Conservation (phyloP, 2,797 vertebrate species). For the Coranthus polyacanthus region DNA sequence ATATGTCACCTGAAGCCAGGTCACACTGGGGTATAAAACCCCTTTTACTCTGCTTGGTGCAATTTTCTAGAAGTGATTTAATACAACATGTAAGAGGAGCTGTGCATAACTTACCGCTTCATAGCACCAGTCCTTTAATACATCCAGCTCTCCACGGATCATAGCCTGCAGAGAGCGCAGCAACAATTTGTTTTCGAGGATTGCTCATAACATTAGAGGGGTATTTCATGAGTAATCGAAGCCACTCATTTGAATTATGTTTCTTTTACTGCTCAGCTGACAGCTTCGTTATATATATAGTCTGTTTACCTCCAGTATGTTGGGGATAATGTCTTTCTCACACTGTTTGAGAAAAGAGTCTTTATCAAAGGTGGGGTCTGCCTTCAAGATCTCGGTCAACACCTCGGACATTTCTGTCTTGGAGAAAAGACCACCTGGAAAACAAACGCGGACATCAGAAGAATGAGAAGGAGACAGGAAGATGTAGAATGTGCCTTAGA, state of each 20-base stretch:
- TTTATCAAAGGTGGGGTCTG: constrained; percentile 93
- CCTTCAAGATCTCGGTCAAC: constrained; percentile 91
- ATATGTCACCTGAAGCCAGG: too few species aligned
- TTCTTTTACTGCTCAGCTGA: not conserved
- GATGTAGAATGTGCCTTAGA: too few species aligned
- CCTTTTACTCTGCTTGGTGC: not conserved
- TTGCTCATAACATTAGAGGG: not conserved
- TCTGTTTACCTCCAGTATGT: constrained; percentile 89
- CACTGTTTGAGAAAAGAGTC: constrained; percentile 92
- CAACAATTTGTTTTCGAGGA: not conserved
- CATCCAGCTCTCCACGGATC: constrained; percentile 92
- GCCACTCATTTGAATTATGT: not conserved
- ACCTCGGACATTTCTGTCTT: constrained; percentile 96
- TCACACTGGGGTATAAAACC: too few species aligned
- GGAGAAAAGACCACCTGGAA: constrained; percentile 91
- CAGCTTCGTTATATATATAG: not conserved
- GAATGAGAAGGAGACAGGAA: not conserved
- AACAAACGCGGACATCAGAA: constrained; percentile 25
- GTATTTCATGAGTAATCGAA: not conserved
- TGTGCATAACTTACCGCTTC: constrained; percentile 89
- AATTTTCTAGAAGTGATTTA: not conserved
- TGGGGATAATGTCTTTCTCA: constrained; percentile 93
- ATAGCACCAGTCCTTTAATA: constrained; percentile 96
- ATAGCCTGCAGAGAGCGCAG: constrained; percentile 85
- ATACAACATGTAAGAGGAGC: not conserved